Conservation (phyloP, 2,113 vertebrate genomes). For the Condylura cristata region DNA sequence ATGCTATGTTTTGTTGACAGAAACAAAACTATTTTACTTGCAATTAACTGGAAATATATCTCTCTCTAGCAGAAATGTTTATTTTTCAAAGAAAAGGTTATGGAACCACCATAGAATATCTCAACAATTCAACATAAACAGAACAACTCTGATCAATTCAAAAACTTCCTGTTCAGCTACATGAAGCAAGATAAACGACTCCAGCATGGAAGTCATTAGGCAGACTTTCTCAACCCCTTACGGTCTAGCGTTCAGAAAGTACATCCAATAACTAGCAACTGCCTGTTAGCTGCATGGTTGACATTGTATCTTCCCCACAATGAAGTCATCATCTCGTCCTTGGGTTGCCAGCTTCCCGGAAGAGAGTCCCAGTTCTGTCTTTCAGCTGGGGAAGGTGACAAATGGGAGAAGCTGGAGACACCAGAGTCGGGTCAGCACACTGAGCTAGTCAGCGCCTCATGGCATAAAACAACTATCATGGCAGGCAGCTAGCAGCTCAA, state of each 20-base stretch:
- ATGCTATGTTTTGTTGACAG: conserved; percentile 15
- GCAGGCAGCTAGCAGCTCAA: not conserved
- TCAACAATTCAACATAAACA: conserved; percentile 38
- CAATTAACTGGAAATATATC: conserved; percentile 14
- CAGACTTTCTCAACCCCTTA: conserved; percentile 27
- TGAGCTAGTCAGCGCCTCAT: not conserved
- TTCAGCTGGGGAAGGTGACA: not conserved
- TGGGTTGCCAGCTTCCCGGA: conserved; percentile 13
- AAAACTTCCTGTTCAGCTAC: conserved; percentile 16
- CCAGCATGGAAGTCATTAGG: not conserved
- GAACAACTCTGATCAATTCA: conserved; percentile 46
- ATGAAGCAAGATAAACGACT: conserved; percentile 34
- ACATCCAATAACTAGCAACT: not conserved
- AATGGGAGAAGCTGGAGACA: not conserved
- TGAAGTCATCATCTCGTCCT: conserved; percentile 1
- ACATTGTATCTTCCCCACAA: not conserved
- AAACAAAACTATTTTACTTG: conserved; percentile 50
- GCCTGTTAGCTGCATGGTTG: not conserved
- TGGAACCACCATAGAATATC: conserved; percentile 24
- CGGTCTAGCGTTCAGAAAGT: not conserved
- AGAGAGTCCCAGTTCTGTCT: not conserved
- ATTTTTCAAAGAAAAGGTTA: conserved; percentile 50
- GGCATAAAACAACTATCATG: not conserved
- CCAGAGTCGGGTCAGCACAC: not conserved
- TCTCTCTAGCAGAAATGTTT: conserved; percentile 38